Percentiles rank a stretch among this genome's conserved stretches.
phyloP scores from a whole-genome alignment of 1,140 invertebrate species.

The Teleogryllus occipitalis region DNA sequence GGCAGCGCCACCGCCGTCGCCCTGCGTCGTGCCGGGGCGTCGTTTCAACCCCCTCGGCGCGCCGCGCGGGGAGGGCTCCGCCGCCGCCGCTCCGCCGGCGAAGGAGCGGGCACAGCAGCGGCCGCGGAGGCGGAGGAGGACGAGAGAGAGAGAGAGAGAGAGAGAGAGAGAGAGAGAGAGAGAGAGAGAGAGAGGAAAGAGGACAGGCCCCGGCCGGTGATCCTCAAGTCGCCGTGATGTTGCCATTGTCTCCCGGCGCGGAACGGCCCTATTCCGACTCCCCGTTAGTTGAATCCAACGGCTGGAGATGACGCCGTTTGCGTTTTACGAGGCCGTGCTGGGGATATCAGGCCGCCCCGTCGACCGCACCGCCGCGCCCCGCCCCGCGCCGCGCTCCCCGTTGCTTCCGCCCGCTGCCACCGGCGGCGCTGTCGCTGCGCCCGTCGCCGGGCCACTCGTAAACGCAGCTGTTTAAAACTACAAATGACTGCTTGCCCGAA shows the following conservation, averaged over 20 bases:
- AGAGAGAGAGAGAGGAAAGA: not conserved
- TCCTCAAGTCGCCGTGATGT: slow-evolving; percentile 14
- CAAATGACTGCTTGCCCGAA: not conserved
- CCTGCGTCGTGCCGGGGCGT: too few species aligned
- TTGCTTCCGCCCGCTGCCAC: not conserved
- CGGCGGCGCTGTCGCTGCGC: not conserved
- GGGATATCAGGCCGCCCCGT: not conserved
- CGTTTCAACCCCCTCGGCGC: too few species aligned
- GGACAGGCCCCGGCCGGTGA: not conserved
- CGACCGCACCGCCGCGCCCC: not conserved
- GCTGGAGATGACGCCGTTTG: slow-evolving; percentile 21
- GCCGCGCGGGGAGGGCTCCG: too few species aligned
- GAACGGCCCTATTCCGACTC: slow-evolving; percentile 15
- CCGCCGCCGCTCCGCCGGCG: too few species aligned
- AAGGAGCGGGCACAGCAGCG: not conserved
- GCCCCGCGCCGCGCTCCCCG: not conserved
- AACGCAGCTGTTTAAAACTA: slow-evolving; percentile 4
- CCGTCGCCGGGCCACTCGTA: not conserved
- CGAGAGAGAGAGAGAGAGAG: not conserved
- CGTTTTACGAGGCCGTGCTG: slow-evolving; percentile 20
- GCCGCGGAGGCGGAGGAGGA: not conserved
- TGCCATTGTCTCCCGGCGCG: slow-evolving; percentile 14
- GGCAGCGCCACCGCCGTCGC: too few species aligned
- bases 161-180: too few species aligned
- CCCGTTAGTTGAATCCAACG: slow-evolving; percentile 23